Conservation (phyloP, 2,797 vertebrate species). For the Parauchenoglanis punctatus region DNA sequence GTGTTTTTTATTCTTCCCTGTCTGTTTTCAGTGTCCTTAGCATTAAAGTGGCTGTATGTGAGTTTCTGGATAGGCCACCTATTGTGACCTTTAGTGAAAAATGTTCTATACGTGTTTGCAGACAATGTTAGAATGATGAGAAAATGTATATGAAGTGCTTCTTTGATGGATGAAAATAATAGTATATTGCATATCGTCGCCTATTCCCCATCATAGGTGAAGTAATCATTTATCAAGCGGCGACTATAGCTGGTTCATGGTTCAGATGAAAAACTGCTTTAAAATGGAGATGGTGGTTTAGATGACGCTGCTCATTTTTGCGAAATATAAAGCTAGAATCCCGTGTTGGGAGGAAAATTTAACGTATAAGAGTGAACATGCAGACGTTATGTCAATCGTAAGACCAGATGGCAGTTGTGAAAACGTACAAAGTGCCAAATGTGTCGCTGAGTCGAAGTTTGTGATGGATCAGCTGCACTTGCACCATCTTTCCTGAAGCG, state of each 20-base stretch:
- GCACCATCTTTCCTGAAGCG: background rate
- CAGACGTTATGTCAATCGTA: too few relatives aligned
- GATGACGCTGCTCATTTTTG: background rate
- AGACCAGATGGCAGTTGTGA: background rate
- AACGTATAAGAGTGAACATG: background rate
- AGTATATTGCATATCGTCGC: conserved; percentile 1
- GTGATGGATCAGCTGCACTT: background rate
- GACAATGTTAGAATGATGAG: background rate
- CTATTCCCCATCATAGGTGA: background rate
- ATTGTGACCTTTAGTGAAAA: background rate
- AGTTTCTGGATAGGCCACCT: background rate
- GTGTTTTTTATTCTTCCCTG: background rate
- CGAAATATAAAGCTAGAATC: background rate
- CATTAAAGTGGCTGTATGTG: conserved; percentile 2
- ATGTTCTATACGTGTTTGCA: background rate
- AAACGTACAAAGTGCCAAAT: background rate
- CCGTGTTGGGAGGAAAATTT: background rate
- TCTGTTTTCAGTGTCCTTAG: background rate
- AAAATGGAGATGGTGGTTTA: background rate
- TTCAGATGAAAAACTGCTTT: background rate
- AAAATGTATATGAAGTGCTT: conserved; percentile 5
- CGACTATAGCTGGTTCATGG: background rate
- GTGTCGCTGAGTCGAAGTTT: background rate
- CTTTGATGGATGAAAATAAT: conserved; percentile 9
- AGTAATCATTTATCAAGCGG: background rate